These are phyloP conservation scores for Tetraneura akinire DNA, from an alignment of 1,140 invertebrate genomes.

Conservation along the genomic window DNA sequence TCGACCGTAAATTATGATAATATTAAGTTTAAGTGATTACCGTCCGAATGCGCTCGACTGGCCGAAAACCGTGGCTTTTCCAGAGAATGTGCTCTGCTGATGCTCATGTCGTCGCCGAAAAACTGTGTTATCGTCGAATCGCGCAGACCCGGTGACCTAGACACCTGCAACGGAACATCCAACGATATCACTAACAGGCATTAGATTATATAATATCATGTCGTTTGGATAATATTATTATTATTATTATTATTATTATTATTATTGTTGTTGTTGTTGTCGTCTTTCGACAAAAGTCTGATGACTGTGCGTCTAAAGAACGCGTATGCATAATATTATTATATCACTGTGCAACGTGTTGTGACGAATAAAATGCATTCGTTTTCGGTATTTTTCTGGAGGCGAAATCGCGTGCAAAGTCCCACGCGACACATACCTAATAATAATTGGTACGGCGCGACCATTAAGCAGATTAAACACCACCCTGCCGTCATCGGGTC, in stretches of 20 bases:
- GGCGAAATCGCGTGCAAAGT: constrained; percentile 35
- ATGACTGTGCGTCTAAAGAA: too few species aligned
- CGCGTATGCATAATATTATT: background rate
- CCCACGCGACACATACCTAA: constrained; percentile 2
- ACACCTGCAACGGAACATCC: background rate
- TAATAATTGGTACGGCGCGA: constrained; percentile 42
- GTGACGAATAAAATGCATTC: background rate
- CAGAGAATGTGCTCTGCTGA: constrained; percentile 35
- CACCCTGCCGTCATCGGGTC: background rate
- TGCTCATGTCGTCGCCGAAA: constrained; percentile 40
- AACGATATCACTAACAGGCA: too few species aligned
- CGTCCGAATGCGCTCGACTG: constrained; percentile 30
- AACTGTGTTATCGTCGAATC: background rate
- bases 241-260: background rate
- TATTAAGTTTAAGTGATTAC: too few species aligned
- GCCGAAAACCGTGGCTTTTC: constrained; percentile 37
- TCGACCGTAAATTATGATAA: too few species aligned
- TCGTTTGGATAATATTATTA: background rate
- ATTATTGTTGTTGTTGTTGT: too few species aligned
- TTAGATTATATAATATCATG: too few species aligned
- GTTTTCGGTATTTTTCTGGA: background rate
- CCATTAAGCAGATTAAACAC: constrained; percentile 48
- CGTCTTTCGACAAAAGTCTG: too few species aligned
- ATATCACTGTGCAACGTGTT: background rate
- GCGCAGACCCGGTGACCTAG: background rate